Evolutionary conservation across 2,113 vertebrate species (phyloP), one percentile per base, ranked within the genome.

Genomic region (Oenanthe melanoleuca): DNA sequence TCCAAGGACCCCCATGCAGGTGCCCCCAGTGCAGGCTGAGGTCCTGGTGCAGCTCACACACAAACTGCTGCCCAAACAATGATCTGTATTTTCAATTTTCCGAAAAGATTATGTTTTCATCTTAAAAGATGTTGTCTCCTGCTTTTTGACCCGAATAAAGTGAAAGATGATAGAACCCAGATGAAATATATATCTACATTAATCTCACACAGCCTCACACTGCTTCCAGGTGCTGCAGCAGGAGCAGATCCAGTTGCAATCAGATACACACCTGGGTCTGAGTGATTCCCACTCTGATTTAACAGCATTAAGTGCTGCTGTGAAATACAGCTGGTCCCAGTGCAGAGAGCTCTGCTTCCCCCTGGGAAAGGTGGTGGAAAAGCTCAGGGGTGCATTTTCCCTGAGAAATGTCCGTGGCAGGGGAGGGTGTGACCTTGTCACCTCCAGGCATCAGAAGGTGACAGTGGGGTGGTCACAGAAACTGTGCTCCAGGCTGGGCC

Each of bases 121-220:
- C 91, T 82, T 89, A 53, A 87, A 95, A 91, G 94, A 49, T 44
- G 94, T 95, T 94, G 96, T 88, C 96, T 97, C 87, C 75, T 89
- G 96, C 90, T 95, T 97, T 97, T 96, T 97, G 97, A 97, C 96
- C 94, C 72, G 94, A 77, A 94, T 93, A 92, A 95, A 97, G 80
- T 53, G 92, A 70, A 86, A 97, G 96, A 82, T 96, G 95, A 97
- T 96, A 94, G 96, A 96, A 96, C 45, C 96, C 94, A 92, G 94
- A 94, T 95, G 91, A 95, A 85, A 93, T 93, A 57, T 64, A 82
- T 88, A 72, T 86, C 92, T 69, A 28, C 88, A 91, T 95, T 96
- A 72, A 78, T 95, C 94, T 96, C 45, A 18, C 66, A 33, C 55
- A 34, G 11, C 45, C 37, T 38, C 2, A 13, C 3, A 2, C 49